Percentiles rank a stretch among this genome's conserved stretches.
phyloP scores from a whole-genome alignment of 2,113 vertebrate genomes.

The mouse (Mus musculus) region DNA sequence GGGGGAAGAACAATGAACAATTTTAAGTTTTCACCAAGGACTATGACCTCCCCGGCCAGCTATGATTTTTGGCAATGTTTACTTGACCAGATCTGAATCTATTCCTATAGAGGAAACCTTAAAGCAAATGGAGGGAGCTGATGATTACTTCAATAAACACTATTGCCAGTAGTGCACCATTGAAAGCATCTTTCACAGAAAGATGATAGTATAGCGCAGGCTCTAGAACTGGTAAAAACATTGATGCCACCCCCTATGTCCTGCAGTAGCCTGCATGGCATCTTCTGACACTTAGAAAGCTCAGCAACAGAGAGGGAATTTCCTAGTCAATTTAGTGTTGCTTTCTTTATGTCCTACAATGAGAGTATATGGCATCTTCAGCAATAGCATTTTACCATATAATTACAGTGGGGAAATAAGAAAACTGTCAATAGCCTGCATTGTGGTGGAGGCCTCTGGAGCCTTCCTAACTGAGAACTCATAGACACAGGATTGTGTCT shows the following conservation, averaged over 20 bases:
- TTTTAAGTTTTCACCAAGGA: background rate
- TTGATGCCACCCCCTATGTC: fast-evolving
- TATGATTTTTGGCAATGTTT: background rate
- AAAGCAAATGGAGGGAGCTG: background rate
- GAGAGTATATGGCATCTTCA: background rate
- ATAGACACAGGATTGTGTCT: no score
- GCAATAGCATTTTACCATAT: background rate
- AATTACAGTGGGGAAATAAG: background rate
- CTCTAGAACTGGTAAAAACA: background rate
- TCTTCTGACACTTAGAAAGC: background rate
- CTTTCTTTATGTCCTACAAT: background rate
- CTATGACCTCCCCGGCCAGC: background rate
- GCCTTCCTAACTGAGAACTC: background rate
- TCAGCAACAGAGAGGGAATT: background rate
- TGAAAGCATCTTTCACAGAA: background rate
- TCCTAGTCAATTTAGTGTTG: background rate
- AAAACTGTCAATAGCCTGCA: background rate
- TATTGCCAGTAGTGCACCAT: background rate
- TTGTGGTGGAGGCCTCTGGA: no score
- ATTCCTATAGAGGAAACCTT: background rate
- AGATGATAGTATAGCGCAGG: background rate
- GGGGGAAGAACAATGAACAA: background rate
- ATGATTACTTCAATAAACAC: background rate
- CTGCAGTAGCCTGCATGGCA: background rate
- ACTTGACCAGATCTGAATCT: background rate